Percentiles rank a stretch among this genome's conserved stretches.
These are phyloP conservation scores for Microchrysa polita DNA, from an alignment of 2,888 invertebrate species.

Conservation along the genomic window DNA sequence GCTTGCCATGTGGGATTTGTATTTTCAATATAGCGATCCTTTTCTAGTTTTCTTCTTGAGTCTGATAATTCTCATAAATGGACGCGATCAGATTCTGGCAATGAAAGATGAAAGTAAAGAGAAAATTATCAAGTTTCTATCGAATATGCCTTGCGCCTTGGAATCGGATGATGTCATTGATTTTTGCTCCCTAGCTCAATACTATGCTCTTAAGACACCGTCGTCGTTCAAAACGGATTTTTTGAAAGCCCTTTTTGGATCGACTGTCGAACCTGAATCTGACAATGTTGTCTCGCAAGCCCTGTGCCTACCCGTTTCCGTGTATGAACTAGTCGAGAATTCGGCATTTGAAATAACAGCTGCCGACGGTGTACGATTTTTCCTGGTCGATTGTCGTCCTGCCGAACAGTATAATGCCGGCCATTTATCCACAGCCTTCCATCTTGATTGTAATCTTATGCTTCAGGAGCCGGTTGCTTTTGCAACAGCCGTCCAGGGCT, in stretches of 20 bases:
- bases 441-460: slow-evolving; percentile 97
- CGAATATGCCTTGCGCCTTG: slow-evolving; percentile 84
- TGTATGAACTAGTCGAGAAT: slow-evolving; percentile 89
- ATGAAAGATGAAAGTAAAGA: slow-evolving; percentile 79
- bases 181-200: slow-evolving; percentile 96
- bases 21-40: slow-evolving; percentile 95
- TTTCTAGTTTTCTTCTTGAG: slow-evolving; percentile 96
- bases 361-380: slow-evolving; percentile 82
- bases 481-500: slow-evolving; percentile 90
- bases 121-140: slow-evolving; percentile 73
- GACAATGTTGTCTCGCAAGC: slow-evolving; percentile 76
- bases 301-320: slow-evolving; percentile 95
- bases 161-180: slow-evolving; percentile 96
- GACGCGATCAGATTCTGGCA: slow-evolving; percentile 83
- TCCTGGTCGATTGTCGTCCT: slow-evolving; percentile 96
- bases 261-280: slow-evolving; percentile 69
- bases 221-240: slow-evolving; percentile 89
- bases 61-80: slow-evolving; percentile 94
- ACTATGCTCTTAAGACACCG: slow-evolving; percentile 93
- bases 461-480: slow-evolving; percentile 96
- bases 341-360: slow-evolving; percentile 73
- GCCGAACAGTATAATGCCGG: slow-evolving; percentile 97
- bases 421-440: slow-evolving; percentile 96
- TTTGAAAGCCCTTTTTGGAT: slow-evolving; percentile 72
- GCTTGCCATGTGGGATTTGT: slow-evolving; percentile 95